A percentile compares a stretch with the other conserved stretches of the same genome.
Conservation (phyloP, 2,888 invertebrate genomes). For the Cosmia trapezina region DNA sequence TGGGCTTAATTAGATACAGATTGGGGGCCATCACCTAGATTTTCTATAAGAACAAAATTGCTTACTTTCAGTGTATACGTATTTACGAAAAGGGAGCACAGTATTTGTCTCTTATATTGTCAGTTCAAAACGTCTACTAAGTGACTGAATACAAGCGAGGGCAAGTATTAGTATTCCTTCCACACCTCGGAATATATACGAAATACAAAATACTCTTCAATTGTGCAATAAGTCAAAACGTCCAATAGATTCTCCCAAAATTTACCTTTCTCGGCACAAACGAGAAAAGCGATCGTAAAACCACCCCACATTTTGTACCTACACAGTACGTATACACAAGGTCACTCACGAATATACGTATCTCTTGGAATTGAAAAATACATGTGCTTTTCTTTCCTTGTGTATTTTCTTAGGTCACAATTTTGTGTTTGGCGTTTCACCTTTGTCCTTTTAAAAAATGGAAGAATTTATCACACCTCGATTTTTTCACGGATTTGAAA, state of each 20-base stretch:
- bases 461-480: constrained; percentile 36
- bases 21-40: constrained; percentile 30
- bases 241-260: constrained; percentile 80
- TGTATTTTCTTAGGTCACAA: constrained; percentile 59
- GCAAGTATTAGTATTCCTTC: constrained; percentile 33
- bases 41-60: constrained; percentile 21
- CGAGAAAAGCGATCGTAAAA: constrained; percentile 82
- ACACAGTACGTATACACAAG: constrained; percentile 74
- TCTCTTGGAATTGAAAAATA: constrained; percentile 82
- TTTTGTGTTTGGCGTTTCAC: constrained; percentile 49
- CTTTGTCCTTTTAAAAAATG: constrained; percentile 42
- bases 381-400: constrained; percentile 62
- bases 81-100: constrained; percentile 1
- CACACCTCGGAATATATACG: constrained; percentile 52
- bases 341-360: constrained; percentile 79
- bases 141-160: constrained; percentile 2
- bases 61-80: not conserved
- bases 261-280: constrained; percentile 79
- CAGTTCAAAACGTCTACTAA: constrained; percentile 4
- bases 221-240: constrained; percentile 80
- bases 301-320: constrained; percentile 76
- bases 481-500: constrained; percentile 20
- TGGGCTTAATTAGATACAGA: constrained; percentile 49
- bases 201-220: constrained; percentile 72
- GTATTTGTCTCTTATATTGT: not conserved